Evolutionary conservation across 2,113 vertebrate species (phyloP).

Genomic region (Platycercus adscitus): DNA sequence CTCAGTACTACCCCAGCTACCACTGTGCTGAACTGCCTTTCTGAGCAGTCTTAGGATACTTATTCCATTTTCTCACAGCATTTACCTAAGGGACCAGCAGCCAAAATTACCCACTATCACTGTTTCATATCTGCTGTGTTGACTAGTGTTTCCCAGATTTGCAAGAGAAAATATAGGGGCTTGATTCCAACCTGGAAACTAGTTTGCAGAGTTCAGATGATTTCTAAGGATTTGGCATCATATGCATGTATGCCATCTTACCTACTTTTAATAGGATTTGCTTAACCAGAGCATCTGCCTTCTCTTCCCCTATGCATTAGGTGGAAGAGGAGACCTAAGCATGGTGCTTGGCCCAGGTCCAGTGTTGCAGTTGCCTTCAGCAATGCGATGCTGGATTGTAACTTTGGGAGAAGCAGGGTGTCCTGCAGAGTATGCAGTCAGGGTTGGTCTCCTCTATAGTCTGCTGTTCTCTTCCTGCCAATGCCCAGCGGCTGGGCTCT

Average conservation of each 20-base stretch:
- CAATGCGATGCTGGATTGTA: neutral
- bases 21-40: neutral
- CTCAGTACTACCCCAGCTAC: neutral
- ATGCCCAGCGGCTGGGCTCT: rapidly evolving
- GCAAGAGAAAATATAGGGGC: neutral
- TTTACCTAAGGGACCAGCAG: neutral
- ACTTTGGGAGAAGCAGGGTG: neutral
- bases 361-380: too few relatives aligned
- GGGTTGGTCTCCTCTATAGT: neutral
- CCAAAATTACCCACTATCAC: neutral
- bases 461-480: neutral
- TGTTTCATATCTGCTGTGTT: neutral
- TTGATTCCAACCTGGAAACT: neutral
- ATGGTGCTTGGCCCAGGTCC: neutral
- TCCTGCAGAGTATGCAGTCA: neutral
- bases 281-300: neutral
- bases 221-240: neutral
- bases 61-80: neutral
- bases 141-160: neutral
- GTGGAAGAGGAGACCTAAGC: neutral
- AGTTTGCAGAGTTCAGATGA: neutral
- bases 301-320: neutral
- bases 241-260: neutral
- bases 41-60: neutral
- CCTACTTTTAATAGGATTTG: neutral